Evolutionary conservation across 37 sponge, comb jelly and placozoan species (phyloP), one percentile per base, ranked within the genome.

Genomic region (Aphrocallistes beatrix): DNA sequence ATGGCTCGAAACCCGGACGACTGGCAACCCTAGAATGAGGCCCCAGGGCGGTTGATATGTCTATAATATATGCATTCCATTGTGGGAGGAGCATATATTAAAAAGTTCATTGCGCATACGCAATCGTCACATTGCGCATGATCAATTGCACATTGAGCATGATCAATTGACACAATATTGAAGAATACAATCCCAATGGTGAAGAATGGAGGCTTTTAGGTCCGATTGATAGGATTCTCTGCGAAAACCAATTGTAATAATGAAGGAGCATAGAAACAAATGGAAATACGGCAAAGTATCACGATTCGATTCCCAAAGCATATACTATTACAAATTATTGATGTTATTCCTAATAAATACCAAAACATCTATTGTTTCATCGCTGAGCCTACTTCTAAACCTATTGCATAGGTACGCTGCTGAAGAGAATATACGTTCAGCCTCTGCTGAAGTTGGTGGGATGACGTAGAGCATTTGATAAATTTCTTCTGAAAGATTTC

Each of bases 321-420:
- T 60, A 28, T 3, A 60, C 17, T 60, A 60, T 60, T 60, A 60
- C 75, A 32, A 60, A 60, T 60, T 60, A 60, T 21, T 60, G 21
- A 60, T 13, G 21, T 60, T 60, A 60, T 13, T 60, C n/a, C 75
- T 60, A 13, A 60, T 60, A 13, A 60, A 19, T 6, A 60, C 21
- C 21, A 60, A 60, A 3, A n/a, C 21, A 13, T 60, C 75, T 60
- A 60, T 60, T 60, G 75, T 60, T 60, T 60, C 75, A 60, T 60
- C 75, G n/a, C n/a, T n/a, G 8, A 60, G 75, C 21, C 75, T 60
- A 13, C 75, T 19, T 60, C 75, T 3, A 60, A 60, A 60, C 75
- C 8, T 60, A 60, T 60, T 60, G n/a, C 75, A 60, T 60, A 60
- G 8, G 75, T 60, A 60, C 75, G 75, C 75, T 60, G 75, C 75